Evolutionary conservation across 2,888 invertebrate species (phyloP).

Genomic region (Calameuta filiformis): DNA sequence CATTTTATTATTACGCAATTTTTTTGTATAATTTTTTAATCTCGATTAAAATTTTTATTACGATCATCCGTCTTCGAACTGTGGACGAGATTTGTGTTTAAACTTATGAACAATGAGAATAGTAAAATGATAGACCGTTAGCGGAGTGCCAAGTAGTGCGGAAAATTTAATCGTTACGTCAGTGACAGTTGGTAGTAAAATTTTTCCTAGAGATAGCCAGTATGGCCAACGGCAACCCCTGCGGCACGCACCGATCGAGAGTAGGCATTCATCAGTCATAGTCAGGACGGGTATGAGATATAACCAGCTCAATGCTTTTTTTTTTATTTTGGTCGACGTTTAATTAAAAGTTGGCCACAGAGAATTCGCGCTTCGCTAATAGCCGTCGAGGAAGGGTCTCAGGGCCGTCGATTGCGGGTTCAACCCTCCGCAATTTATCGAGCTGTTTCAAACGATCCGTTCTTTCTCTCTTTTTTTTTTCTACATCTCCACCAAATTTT

Average conservation of each 20-base stretch:
- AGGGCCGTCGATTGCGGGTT: conserved; percentile 14
- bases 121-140: too few species aligned
- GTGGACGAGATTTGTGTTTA: too few species aligned
- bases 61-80: too few species aligned
- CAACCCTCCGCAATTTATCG: background rate
- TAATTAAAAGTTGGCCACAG: conserved; percentile 53
- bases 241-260: conserved; percentile 19
- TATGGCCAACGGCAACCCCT: conserved; percentile 10
- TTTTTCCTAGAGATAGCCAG: background rate
- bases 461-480: too few species aligned
- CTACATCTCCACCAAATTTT: too few species aligned
- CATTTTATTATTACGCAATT: too few species aligned
- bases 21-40: too few species aligned
- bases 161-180: too few species aligned
- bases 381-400: conserved; percentile 20
- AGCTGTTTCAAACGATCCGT: too few species aligned
- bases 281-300: conserved; percentile 35
- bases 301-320: conserved; percentile 35
- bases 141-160: too few species aligned
- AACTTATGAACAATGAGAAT: too few species aligned
- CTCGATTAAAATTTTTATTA: too few species aligned
- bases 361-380: conserved; percentile 22
- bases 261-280: conserved; percentile 37
- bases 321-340: conserved; percentile 50
- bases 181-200: background rate